Evolutionary conservation across 2,113 vertebrate genomes (phyloP).

Genomic region (Dromiciops gliroides): DNA sequence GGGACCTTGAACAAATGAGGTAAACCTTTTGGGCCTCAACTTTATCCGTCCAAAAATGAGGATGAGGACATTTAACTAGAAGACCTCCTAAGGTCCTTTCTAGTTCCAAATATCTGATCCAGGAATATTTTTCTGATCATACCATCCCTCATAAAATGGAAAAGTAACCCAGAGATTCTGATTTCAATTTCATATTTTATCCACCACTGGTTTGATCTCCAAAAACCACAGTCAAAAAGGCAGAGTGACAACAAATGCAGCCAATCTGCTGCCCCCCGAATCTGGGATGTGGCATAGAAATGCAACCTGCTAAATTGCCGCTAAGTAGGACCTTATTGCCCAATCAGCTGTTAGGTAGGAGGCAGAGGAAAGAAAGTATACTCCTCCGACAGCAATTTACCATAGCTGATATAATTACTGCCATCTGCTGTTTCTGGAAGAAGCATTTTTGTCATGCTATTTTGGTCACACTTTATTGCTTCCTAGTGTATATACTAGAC

Average conservation of each 20-base stretch:
- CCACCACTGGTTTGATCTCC: background rate
- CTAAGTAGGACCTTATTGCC: background rate
- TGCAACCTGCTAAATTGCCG: background rate
- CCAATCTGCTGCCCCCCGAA: background rate
- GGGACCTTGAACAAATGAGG: background rate
- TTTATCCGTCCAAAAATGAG: background rate
- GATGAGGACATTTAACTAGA: background rate
- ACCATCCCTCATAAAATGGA: background rate
- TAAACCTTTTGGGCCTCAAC: background rate
- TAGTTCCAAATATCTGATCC: background rate
- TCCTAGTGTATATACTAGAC: background rate
- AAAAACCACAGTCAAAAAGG: background rate
- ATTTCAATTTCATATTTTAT: background rate
- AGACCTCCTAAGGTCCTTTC: background rate
- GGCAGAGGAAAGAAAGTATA: background rate
- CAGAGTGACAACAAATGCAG: background rate
- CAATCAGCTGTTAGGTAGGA: background rate
- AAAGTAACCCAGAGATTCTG: background rate
- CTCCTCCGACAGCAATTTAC: background rate
- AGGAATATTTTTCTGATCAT: background rate
- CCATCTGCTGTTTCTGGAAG: conserved; percentile 7
- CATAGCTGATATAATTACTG: background rate
- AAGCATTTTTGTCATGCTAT: background rate
- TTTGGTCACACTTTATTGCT: background rate
- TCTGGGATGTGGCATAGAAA: background rate